phyloP scores from a whole-genome alignment of 92 coral and sea anemone species.

The Epizoanthus ramosus region DNA sequence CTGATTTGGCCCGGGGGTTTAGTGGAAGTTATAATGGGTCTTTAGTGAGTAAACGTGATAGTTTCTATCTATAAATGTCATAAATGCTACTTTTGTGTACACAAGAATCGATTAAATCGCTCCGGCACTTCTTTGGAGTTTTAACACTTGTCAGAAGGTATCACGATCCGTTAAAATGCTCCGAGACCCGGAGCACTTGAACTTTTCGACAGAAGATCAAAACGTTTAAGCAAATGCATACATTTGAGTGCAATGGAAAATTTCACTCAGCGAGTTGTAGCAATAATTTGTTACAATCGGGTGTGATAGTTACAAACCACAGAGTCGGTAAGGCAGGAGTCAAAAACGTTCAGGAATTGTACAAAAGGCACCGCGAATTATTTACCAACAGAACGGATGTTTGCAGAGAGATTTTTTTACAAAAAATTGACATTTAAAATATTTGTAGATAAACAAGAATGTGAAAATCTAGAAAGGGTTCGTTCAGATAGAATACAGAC shows the following conservation, averaged over 20 bases:
- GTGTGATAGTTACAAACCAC: constrained; percentile 31
- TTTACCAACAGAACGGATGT: constrained; percentile 20
- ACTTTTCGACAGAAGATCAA: neutral
- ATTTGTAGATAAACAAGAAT: constrained; percentile 9
- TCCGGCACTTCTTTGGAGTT: neutral
- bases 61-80: neutral
- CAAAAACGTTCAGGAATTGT: constrained; percentile 13
- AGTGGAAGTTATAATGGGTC: neutral
- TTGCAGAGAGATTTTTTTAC: constrained; percentile 8
- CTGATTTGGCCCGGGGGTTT: neutral
- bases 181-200: neutral
- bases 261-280: constrained; percentile 15
- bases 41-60: constrained; percentile 27
- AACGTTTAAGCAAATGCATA: neutral
- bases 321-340: neutral
- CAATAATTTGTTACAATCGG: constrained; percentile 33
- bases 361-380: constrained; percentile 36
- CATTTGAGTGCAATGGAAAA: neutral
- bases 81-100: constrained; percentile 29
- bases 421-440: neutral
- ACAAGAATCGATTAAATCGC: neutral
- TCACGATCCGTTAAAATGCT: constrained; percentile 6
- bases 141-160: constrained; percentile 9
- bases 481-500: neutral
- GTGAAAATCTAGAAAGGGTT: too few relatives aligned